Evolutionary conservation across 1,140 invertebrate species (phyloP), one percentile per base, ranked within the genome.

Genomic region (Temnothorax curvispinosus): DNA sequence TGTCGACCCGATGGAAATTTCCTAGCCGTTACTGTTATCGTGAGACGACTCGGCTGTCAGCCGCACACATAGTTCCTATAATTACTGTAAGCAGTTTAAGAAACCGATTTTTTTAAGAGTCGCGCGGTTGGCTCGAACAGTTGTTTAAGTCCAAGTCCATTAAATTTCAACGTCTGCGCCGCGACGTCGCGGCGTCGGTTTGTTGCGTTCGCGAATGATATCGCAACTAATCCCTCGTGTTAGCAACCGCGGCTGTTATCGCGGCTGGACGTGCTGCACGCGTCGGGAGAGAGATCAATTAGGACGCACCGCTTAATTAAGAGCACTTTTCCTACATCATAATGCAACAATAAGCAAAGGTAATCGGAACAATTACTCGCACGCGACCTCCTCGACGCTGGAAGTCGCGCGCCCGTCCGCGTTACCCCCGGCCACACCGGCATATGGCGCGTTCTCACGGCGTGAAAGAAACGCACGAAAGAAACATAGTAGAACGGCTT

Each of bases 351-450:
- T 54, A 56, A 56, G 74, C 60, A 65, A 77, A 52, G 47, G 62
- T 85, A 85, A 85, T 85, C 60, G 81, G 54, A 13, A 82, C 81
- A 32, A 87, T 85, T 85, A 82, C 38, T 58, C 21, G 64, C 62
- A 87, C 65, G 86, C 62, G 86, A 82, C 35, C 35, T 56, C 81
- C 47, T 56, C 81, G 67, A 72, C 9, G 44, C 54, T 85, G 32
- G 6, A 86, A 88, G 69, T 85, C 58, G 74, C 38, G 35, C n/a
- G n/a, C n/a, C n/a, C n/a, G n/a, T n/a, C n/a, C n/a, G n/a, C 38
- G 74, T 58, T 76, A 21, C 54, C 21, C 32, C n/a, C 35, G 47
- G 52, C 52, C 52, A 6, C 32, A 3, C 32, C 77, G 21, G 13
- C 77, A 81, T 44, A 41, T 81, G 64, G 77, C 15, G 77, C 21